These are phyloP conservation scores for Drosophila lacertosa DNA, from an alignment of 1,140 invertebrate genomes.

Conservation along the genomic window DNA sequence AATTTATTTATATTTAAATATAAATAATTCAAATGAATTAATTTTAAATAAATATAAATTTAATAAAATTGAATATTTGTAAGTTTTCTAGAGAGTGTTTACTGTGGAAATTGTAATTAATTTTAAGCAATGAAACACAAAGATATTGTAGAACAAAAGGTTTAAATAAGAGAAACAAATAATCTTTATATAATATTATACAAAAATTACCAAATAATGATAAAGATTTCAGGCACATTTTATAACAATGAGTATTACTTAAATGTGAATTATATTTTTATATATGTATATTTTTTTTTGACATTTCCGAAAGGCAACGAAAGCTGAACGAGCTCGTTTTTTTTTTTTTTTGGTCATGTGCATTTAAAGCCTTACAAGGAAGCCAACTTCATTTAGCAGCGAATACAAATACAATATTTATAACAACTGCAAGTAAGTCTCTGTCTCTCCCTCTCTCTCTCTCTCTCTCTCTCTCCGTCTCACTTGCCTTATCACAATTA, in stretches of 20 bases:
- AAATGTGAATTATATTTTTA: not conserved
- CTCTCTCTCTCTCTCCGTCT: not conserved
- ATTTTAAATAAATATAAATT: no score
- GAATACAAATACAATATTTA: constrained; percentile 33
- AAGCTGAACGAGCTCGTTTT: constrained; percentile 5
- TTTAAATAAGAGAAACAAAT: no score
- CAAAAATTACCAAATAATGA: no score
- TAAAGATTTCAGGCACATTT: no score
- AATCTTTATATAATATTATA: no score
- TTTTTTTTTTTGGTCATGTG: constrained; percentile 41
- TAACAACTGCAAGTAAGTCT: constrained; percentile 19
- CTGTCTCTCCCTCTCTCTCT: not conserved
- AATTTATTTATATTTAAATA: no score
- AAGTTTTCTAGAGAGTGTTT: no score
- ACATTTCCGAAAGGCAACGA: constrained; percentile 28
- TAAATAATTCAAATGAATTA: no score
- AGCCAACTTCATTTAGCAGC: constrained; percentile 42
- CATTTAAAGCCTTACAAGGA: constrained; percentile 45
- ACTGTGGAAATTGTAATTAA: no score
- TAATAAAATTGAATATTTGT: no score
- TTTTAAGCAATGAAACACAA: no score
- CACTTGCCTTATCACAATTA: constrained; percentile 43
- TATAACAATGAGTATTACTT: constrained; percentile 2
- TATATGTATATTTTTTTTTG: not conserved
- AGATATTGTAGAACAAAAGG: no score